Conservation (phyloP, 1,140 invertebrate species). For the Ostrea denselamellosa region DNA sequence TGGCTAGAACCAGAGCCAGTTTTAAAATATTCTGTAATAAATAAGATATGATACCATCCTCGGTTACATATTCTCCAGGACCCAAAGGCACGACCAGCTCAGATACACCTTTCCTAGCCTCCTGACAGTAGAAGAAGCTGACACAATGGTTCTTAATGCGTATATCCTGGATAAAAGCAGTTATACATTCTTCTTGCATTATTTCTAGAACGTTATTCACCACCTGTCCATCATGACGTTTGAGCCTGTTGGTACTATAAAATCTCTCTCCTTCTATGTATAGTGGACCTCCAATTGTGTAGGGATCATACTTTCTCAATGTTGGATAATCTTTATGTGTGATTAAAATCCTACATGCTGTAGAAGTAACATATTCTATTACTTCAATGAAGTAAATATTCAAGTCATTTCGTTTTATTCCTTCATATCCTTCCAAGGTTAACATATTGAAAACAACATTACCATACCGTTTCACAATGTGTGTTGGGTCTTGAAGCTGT, state of each 20-base stretch:
- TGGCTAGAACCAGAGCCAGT: background rate
- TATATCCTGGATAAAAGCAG: background rate
- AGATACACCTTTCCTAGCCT: background rate
- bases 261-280: background rate
- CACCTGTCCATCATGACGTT: background rate
- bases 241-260: background rate
- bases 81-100: background rate
- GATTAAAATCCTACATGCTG: background rate
- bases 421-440: background rate
- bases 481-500: background rate
- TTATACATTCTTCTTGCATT: background rate
- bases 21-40: background rate
- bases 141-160: background rate
- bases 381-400: conserved; percentile 20
- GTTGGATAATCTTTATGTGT: background rate
- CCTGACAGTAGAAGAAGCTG: background rate
- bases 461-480: background rate
- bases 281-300: background rate
- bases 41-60: background rate
- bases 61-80: background rate
- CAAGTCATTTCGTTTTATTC: background rate
- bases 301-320: conserved; percentile 3
- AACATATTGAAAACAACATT: background rate
- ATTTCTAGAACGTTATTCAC: background rate
- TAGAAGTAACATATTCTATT: background rate